These are phyloP conservation scores for Tanypteryx hageni DNA, from an alignment of 2,888 invertebrate species.

Conservation along the genomic window DNA sequence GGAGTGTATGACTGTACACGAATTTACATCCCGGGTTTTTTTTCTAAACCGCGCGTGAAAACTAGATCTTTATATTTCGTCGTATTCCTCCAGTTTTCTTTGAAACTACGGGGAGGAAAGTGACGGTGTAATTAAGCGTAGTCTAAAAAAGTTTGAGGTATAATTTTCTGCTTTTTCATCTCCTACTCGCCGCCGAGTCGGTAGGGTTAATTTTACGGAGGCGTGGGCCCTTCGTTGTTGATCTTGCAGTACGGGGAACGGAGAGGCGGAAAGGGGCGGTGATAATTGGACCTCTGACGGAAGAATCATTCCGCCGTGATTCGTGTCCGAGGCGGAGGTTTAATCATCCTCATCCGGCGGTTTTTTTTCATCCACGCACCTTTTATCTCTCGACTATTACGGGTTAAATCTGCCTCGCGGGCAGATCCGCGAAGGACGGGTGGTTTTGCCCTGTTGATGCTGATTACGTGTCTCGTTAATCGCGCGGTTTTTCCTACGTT, in stretches of 20 bases:
- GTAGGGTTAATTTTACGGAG: slow-evolving; percentile 20
- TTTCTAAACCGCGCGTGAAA: slow-evolving; percentile 1
- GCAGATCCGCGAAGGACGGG: background rate
- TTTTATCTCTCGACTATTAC: too few species aligned
- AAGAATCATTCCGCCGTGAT: slow-evolving; percentile 13
- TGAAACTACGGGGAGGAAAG: background rate
- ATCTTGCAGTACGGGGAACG: background rate
- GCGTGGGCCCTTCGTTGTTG: slow-evolving; percentile 13
- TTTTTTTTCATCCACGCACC: background rate
- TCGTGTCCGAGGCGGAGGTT: background rate
- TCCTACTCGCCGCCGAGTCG: background rate
- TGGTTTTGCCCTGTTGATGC: background rate
- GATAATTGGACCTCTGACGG: background rate
- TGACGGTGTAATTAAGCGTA: background rate
- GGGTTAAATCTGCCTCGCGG: background rate
- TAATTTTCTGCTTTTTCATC: background rate
- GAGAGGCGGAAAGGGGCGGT: background rate
- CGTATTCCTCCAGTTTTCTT: background rate
- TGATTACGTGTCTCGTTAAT: background rate
- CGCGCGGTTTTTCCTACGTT: background rate
- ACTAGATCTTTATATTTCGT: background rate
- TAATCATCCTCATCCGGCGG: slow-evolving; percentile 4
- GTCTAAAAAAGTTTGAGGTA: background rate
- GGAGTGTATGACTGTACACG: slow-evolving; percentile 40
- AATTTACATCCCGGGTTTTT: slow-evolving; percentile 36